phyloP scores from a whole-genome alignment of 2,113 vertebrate species.

The Talpa occidentalis region DNA sequence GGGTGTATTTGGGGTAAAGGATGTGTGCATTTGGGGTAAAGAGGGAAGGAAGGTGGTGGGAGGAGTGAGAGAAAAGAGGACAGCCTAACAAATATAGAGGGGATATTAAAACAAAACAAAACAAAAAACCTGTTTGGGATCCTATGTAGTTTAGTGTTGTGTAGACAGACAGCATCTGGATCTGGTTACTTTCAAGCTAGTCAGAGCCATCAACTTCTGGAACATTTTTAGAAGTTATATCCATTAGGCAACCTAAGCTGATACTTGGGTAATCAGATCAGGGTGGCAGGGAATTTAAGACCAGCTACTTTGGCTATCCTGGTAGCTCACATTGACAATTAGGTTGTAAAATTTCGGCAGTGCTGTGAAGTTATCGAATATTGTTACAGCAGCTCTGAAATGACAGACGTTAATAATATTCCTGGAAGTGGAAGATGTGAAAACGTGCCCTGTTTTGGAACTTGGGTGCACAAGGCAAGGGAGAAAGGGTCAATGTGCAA shows the following conservation, averaged over 20 bases:
- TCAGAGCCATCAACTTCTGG: slow-evolving; percentile 85
- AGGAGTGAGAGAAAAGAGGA: background rate
- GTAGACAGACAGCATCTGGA: slow-evolving; percentile 86
- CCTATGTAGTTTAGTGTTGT: slow-evolving; percentile 68
- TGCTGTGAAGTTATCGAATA: slow-evolving; percentile 58
- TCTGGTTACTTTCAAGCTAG: slow-evolving; percentile 87
- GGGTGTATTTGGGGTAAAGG: background rate
- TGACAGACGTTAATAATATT: slow-evolving; percentile 51
- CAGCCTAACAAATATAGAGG: background rate
- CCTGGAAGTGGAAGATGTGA: slow-evolving; percentile 60
- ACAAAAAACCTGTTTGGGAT: slow-evolving; percentile 50
- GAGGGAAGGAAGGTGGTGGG: background rate
- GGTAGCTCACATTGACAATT: slow-evolving; percentile 62
- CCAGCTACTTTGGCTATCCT: slow-evolving; percentile 65
- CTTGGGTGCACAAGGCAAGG: background rate
- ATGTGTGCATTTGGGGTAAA: background rate
- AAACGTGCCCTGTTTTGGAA: slow-evolving; percentile 63
- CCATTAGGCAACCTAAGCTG: slow-evolving; percentile 80
- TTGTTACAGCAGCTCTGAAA: slow-evolving; percentile 52
- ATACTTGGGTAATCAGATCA: slow-evolving; percentile 82
- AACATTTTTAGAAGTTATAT: slow-evolving; percentile 84
- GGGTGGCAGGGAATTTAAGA: slow-evolving; percentile 45
- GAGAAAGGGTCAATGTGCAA: slow-evolving; percentile 36
- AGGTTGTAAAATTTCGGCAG: slow-evolving; percentile 2
- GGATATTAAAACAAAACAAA: slow-evolving; percentile 37